Evolutionary conservation across 2,888 invertebrate genomes (phyloP), one percentile per base, ranked within the genome.

Genomic region (Synanthedon myopaeformis): DNA sequence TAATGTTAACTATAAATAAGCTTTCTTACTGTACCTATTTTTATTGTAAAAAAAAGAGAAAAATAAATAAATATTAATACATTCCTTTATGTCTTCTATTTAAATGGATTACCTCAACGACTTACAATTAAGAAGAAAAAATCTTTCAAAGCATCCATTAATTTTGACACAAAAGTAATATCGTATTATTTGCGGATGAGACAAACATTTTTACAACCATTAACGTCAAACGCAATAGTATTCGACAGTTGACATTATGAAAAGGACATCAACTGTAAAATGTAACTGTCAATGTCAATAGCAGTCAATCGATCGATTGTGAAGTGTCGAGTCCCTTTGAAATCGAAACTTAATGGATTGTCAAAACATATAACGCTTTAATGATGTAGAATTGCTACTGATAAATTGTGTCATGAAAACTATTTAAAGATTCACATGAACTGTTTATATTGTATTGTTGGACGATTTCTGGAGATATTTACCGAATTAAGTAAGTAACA

Each of bases 281-380:
- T 79, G 69, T 67, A 65, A 67, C 64, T 79, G 80, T 81, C 82
- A 77, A 76, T 79, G 80, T 81, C 82, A 77, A 76, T 79, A 60
- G 56, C 51, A 51, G 51, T 51, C 72, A 72, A 63, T 66, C 65
- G 63, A 71, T 70, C 63, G 66, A 75, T 74, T 69, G 70, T 65
- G 58, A 70, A 73, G 65, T 76, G 73, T 79, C 80, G 67, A 65
- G 61, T 70, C 57, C 61, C 58, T 64, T 62, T 60, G 59, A 60
- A 13, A 56, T 66, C 56, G 56, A 65, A 64, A 69, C 10, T 45
- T 54, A 51, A 57, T 55, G 41, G 52, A 42, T 48, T 41, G 83
- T 85, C 86, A 83, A 83, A 86, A 85, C 79, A 85, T 80, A 82
- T 81, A 76, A 75, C 74, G 70, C 65, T 65, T 71, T 80, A 83